Evolutionary conservation across 2,888 invertebrate genomes (phyloP).

Genomic region (Tanytarsus gracilentus): DNA sequence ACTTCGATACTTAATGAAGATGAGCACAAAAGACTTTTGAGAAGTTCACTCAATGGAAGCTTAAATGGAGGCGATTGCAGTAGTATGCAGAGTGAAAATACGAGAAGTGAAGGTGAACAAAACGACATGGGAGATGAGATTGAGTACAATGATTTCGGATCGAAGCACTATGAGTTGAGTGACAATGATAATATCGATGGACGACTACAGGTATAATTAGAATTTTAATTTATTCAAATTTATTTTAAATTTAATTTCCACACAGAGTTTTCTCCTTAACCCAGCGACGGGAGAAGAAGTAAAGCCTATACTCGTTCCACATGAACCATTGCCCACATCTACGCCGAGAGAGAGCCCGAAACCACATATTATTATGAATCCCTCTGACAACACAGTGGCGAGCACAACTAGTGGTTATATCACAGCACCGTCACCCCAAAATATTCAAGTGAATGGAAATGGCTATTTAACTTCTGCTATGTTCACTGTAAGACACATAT

Average conservation of each 20-base stretch:
- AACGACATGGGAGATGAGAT: constrained; percentile 8
- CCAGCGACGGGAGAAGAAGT: background rate
- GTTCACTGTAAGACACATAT: constrained; percentile 14
- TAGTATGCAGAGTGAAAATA: constrained; percentile 23
- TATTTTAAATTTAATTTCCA: too few relatives aligned
- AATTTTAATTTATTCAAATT: too few relatives aligned
- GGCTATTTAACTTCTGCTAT: constrained; percentile 24
- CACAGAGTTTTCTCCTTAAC: constrained; percentile 12
- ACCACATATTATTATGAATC: background rate
- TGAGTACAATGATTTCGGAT: constrained; percentile 14
- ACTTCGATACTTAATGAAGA: constrained; percentile 9
- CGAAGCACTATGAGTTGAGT: background rate
- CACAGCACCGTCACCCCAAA: too few relatives aligned
- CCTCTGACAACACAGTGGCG: too few relatives aligned
- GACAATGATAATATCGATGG: background rate
- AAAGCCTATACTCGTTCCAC: background rate
- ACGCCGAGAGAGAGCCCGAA: constrained; percentile 15
- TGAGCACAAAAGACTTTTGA: constrained; percentile 14
- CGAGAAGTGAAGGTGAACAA: constrained; percentile 4
- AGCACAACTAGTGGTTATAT: too few relatives aligned
- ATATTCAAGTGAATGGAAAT: background rate
- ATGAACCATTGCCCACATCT: background rate
- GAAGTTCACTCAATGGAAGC: constrained; percentile 16
- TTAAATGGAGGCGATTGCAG: constrained; percentile 21
- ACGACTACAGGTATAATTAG: too few relatives aligned